Conservation (phyloP, 1,140 invertebrate species). For the Caenorhabditis brenneri region DNA sequence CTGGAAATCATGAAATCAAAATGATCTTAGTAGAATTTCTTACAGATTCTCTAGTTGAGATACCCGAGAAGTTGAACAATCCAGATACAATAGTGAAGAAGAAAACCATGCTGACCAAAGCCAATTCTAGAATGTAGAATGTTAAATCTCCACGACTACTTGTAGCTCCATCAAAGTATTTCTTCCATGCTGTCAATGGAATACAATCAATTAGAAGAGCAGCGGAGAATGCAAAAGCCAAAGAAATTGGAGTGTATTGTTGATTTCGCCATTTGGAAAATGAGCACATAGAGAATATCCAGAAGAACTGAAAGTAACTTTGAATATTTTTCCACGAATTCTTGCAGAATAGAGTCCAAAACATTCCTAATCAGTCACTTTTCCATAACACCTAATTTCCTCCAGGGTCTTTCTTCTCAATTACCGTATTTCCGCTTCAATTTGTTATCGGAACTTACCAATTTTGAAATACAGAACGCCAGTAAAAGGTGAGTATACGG, state of each 20-base stretch:
- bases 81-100: slow-evolving; percentile 19
- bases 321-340: too few species aligned
- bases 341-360: too few species aligned
- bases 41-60: slow-evolving; percentile 36
- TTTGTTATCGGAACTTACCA: not conserved
- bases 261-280: slow-evolving; percentile 39
- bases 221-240: slow-evolving; percentile 43
- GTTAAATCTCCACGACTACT: slow-evolving; percentile 43
- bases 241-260: slow-evolving; percentile 9
- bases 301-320: slow-evolving; percentile 20
- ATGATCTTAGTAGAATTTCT: not conserved
- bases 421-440: not conserved
- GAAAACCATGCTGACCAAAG: slow-evolving; percentile 7
- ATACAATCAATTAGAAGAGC: slow-evolving; percentile 25
- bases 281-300: slow-evolving; percentile 6
- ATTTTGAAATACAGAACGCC: slow-evolving; percentile 34
- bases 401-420: too few species aligned
- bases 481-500: slow-evolving; percentile 44
- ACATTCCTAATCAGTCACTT: too few species aligned
- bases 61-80: not conserved
- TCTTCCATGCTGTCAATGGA: slow-evolving; percentile 38
- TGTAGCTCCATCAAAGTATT: not conserved
- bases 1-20: slow-evolving; percentile 10
- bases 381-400: too few species aligned
- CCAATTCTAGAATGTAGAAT: slow-evolving; percentile 40